Conservation (phyloP, 2,113 vertebrate genomes). For the Colistium nudipinnis region DNA sequence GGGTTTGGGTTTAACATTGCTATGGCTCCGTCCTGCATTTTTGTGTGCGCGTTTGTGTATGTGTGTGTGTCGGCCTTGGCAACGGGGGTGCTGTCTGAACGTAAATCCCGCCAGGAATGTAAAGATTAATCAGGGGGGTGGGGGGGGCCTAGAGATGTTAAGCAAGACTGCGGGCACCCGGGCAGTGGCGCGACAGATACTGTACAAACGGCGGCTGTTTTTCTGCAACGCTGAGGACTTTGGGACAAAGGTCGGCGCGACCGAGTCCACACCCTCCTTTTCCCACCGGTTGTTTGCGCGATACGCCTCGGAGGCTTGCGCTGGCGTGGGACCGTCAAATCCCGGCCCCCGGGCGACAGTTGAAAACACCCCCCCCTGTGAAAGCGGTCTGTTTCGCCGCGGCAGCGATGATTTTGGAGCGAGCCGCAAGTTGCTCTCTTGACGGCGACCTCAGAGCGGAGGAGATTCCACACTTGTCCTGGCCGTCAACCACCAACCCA, state of each 20-base stretch:
- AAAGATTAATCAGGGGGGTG: constrained; percentile 69
- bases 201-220: constrained; percentile 46
- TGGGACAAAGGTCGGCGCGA: constrained; percentile 69
- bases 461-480: neutral
- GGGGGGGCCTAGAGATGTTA: constrained; percentile 56
- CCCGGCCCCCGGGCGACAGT: constrained; percentile 23
- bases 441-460: neutral
- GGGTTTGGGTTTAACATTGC: constrained; percentile 4
- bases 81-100: constrained; percentile 50
- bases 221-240: constrained; percentile 51
- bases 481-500: neutral
- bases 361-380: constrained; percentile 7
- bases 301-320: constrained; percentile 20
- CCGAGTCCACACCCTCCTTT: constrained; percentile 57
- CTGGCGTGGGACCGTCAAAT: constrained; percentile 21
- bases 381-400: constrained; percentile 25
- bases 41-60: constrained; percentile 4
- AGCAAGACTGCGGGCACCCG: constrained; percentile 45
- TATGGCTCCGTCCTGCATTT: neutral
- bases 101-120: constrained; percentile 68
- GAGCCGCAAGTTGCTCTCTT: neutral
- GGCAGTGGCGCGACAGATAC: constrained; percentile 32
- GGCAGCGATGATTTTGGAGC: neutral
- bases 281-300: constrained; percentile 40
- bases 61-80: constrained; percentile 40